These are phyloP conservation scores for Gastrophysa polygoni DNA, from an alignment of 2,888 invertebrate species.

Conservation along the genomic window DNA sequence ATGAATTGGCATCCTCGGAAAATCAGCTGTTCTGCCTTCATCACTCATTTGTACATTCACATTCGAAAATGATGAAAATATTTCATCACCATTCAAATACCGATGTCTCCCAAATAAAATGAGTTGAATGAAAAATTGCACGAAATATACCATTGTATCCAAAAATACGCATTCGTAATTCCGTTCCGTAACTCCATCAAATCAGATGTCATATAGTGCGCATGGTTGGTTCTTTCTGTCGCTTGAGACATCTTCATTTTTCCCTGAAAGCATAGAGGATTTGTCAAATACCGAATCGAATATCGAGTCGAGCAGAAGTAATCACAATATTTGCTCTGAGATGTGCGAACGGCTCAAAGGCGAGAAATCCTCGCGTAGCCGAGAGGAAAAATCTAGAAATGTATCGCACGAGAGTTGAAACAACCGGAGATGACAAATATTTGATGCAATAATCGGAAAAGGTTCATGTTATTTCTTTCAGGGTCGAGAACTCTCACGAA, in stretches of 20 bases:
- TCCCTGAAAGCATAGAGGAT: conserved; percentile 41
- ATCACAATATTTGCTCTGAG: conserved; percentile 55
- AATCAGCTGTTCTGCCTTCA: too few species aligned
- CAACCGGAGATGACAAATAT: conserved; percentile 25
- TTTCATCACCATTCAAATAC: too few species aligned
- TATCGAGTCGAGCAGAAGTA: conserved; percentile 54
- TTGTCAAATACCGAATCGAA: conserved; percentile 55
- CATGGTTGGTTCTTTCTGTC: conserved; percentile 43
- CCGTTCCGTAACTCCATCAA: conserved; percentile 40
- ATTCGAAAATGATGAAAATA: too few species aligned
- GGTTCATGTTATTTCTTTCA: conserved; percentile 6
- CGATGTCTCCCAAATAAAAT: too few species aligned
- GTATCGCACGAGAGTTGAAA: conserved; percentile 17
- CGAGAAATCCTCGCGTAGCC: conserved; percentile 9
- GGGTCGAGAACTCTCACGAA: background rate
- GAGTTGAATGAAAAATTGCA: too few species aligned
- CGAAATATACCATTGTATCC: too few species aligned
- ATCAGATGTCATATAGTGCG: conserved; percentile 42
- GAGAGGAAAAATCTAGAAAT: conserved; percentile 14
- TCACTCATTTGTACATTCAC: too few species aligned
- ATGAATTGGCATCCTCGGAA: too few species aligned
- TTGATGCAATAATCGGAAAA: conserved; percentile 21
- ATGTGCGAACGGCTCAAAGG: conserved; percentile 48
- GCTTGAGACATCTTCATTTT: conserved; percentile 45
- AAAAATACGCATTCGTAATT: too few species aligned